These are phyloP conservation scores for Platerodrilus igneus DNA, from an alignment of 2,888 invertebrate genomes.

Conservation along the genomic window DNA sequence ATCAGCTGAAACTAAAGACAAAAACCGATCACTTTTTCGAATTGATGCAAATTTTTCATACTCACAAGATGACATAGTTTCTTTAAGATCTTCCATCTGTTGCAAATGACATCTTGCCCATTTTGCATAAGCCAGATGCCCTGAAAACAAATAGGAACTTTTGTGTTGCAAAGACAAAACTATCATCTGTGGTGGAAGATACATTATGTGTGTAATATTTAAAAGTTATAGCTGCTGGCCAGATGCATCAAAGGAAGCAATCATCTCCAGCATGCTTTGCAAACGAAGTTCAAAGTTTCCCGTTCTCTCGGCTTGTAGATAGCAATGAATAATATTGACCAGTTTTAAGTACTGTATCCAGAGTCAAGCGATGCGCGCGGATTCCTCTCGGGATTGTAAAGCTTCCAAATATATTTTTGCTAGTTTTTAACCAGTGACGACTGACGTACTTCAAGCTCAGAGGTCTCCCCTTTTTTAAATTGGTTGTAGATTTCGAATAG, in stretches of 20 bases:
- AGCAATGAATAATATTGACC: constrained; percentile 8
- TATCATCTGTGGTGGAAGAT: no score
- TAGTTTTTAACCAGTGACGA: constrained; percentile 2
- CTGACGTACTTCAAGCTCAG: constrained; percentile 7
- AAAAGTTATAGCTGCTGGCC: background rate
- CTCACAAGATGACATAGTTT: constrained; percentile 5
- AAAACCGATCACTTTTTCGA: constrained; percentile 7
- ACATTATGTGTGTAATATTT: no score
- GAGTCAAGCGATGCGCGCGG: constrained; percentile 2
- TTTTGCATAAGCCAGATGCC: constrained; percentile 7
- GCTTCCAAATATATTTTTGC: constrained; percentile 3
- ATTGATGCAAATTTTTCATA: constrained; percentile 8
- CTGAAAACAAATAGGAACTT: constrained; percentile 6
- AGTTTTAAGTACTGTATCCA: constrained; percentile 6
- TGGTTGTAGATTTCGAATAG: constrained; percentile 5
- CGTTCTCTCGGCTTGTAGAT: constrained; percentile 7
- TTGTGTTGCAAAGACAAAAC: background rate
- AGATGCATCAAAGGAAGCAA: constrained; percentile 5
- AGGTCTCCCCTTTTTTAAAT: constrained; percentile 6
- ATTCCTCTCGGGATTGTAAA: constrained; percentile 1
- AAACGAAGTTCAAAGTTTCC: constrained; percentile 8
- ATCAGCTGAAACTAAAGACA: constrained; percentile 6
- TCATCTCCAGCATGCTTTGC: constrained; percentile 5
- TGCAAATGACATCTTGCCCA: constrained; percentile 10
- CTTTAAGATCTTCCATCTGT: constrained; percentile 9